phyloP scores from a whole-genome alignment of 1,140 invertebrate genomes.

The Ganaspis sp. region DNA sequence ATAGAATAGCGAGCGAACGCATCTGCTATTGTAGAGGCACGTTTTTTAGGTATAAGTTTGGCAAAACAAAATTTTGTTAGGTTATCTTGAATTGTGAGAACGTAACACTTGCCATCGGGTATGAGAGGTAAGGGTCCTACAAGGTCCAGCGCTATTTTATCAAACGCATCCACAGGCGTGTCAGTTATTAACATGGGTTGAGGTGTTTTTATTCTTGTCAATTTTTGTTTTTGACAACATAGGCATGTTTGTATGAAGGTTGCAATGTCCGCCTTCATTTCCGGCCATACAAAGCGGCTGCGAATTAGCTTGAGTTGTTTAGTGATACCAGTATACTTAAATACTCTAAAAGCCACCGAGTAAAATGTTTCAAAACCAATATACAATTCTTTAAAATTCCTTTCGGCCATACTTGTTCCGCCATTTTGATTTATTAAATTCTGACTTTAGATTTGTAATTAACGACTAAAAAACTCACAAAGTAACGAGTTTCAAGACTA shows the following conservation, averaged over 20 bases:
- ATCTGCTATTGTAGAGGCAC: not conserved
- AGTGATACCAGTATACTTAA: too few relatives aligned
- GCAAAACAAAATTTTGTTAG: not conserved
- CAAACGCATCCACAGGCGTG: constrained; percentile 38
- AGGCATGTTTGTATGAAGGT: constrained; percentile 33
- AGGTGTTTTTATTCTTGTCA: constrained; percentile 38
- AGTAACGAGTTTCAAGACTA: too few relatives aligned
- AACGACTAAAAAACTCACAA: too few relatives aligned
- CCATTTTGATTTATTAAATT: too few relatives aligned
- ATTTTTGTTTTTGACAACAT: constrained; percentile 41
- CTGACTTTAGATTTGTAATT: too few relatives aligned
- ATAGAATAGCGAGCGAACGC: not conserved
- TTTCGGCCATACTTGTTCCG: too few relatives aligned
- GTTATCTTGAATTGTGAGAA: not conserved
- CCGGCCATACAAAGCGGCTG: constrained; percentile 40
- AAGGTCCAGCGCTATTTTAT: too few relatives aligned
- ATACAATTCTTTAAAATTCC: too few relatives aligned
- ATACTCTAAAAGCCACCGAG: too few relatives aligned
- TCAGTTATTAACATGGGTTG: constrained; percentile 50
- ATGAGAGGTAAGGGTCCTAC: constrained; percentile 54
- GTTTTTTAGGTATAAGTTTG: not conserved
- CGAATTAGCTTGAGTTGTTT: constrained; percentile 32
- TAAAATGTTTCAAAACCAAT: too few relatives aligned
- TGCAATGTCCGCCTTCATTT: constrained; percentile 44
- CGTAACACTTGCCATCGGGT: constrained; percentile 46